Percentiles rank a stretch among this genome's conserved stretches.
Evolutionary conservation across 2,113 vertebrate species (phyloP).

Genomic region (Camelus dromedarius): DNA sequence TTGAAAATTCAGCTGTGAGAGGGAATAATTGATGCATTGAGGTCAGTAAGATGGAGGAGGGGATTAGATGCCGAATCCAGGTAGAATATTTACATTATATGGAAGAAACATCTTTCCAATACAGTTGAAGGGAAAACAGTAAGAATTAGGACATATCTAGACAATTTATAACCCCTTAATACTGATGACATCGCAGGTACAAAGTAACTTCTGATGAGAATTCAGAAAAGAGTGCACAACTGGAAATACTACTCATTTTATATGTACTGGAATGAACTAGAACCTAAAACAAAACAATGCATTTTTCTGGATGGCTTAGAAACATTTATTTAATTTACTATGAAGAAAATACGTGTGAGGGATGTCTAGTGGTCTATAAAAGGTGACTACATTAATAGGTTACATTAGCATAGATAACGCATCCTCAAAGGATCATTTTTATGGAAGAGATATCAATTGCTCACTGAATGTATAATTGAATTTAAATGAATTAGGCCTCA

Average conservation of each 20-base stretch:
- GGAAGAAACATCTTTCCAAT: background rate
- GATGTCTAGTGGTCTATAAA: constrained; percentile 40
- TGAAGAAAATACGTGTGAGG: background rate
- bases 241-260: background rate
- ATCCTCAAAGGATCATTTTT: constrained; percentile 16
- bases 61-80: background rate
- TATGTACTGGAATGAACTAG: background rate
- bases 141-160: background rate
- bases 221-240: background rate
- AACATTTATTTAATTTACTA: background rate
- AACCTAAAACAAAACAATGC: background rate
- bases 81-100: background rate
- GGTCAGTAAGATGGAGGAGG: background rate
- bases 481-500: constrained; percentile 78
- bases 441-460: constrained; percentile 57
- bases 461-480: constrained; percentile 66
- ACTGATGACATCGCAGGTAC: background rate
- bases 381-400: constrained; percentile 48
- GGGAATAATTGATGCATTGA: background rate
- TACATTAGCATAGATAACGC: constrained; percentile 51
- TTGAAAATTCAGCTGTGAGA: background rate
- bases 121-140: background rate
- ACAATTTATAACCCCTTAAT: background rate
- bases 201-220: constrained; percentile 3
- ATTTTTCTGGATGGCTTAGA: background rate